A percentile compares a stretch with the other conserved stretches of the same genome.
Evolutionary conservation across 2,113 vertebrate genomes (phyloP).

Genomic region (Azemiops feae): DNA sequence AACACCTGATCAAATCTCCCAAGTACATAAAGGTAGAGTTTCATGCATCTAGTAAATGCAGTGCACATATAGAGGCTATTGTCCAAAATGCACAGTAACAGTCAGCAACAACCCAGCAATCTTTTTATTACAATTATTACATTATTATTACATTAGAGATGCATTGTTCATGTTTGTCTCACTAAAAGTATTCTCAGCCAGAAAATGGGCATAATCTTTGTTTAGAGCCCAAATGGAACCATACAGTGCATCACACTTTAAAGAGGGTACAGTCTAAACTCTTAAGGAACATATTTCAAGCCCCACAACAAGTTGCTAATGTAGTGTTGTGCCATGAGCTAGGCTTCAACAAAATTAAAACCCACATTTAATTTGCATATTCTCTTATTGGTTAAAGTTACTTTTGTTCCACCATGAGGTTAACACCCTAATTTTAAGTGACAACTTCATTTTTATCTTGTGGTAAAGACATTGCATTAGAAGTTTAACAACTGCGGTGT

Average conservation of each 20-base stretch:
- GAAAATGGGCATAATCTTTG: not conserved
- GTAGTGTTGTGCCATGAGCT: not conserved
- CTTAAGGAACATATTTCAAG: not conserved
- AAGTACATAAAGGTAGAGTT: not conserved
- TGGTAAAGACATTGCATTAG: not conserved
- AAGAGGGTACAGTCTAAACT: not conserved
- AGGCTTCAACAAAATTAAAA: not conserved
- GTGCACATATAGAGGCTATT: not conserved
- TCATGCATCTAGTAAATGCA: not conserved
- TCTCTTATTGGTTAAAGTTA: not conserved
- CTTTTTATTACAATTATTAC: not conserved
- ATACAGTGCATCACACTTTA: not conserved
- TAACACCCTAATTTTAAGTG: not conserved
- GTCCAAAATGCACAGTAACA: not conserved
- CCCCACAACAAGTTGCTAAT: not conserved
- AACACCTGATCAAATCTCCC: not conserved
- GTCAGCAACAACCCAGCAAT: not conserved
- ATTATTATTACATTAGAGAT: not conserved
- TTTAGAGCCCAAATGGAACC: not conserved
- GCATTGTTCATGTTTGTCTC: not conserved
- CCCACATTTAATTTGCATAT: not conserved
- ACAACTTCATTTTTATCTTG: not conserved
- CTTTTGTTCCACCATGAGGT: not conserved
- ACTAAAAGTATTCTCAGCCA: not conserved
- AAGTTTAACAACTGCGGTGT: not conserved